phyloP scores from a whole-genome alignment of 2,797 vertebrate species.

The Hirundo rustica region DNA sequence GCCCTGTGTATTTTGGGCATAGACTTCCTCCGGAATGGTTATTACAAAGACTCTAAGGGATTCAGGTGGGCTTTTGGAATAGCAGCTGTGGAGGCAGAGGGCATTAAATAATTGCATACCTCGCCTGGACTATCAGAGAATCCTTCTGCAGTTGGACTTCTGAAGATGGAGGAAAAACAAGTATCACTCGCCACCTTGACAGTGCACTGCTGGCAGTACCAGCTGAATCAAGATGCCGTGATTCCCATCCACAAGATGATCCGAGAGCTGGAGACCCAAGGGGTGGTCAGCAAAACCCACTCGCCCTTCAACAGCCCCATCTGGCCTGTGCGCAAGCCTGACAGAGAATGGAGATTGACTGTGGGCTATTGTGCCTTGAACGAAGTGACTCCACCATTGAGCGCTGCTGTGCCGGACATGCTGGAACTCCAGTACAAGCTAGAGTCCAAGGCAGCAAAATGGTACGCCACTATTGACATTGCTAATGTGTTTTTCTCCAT shows the following conservation, averaged over 20 bases:
- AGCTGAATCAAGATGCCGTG: accelerated
- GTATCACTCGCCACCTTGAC: accelerated
- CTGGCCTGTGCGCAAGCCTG: too few relatives aligned
- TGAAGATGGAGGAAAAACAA: accelerated
- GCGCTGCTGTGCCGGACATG: too few relatives aligned
- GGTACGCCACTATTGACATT: too few relatives aligned
- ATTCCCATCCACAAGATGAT: neutral
- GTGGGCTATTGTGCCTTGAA: too few relatives aligned
- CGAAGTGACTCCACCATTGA: too few relatives aligned
- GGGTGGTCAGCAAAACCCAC: neutral
- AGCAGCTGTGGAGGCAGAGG: neutral
- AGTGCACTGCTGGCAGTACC: accelerated
- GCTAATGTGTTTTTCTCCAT: too few relatives aligned
- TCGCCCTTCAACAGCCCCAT: neutral
- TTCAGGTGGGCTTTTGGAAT: neutral
- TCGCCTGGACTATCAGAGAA: too few relatives aligned
- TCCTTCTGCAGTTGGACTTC: neutral
- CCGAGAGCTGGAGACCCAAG: accelerated
- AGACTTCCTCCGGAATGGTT: accelerated
- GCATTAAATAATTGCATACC: neutral
- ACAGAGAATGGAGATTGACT: too few relatives aligned
- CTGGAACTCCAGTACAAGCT: too few relatives aligned
- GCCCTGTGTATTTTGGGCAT: neutral
- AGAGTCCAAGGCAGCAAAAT: too few relatives aligned
- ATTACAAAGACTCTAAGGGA: neutral